Evolutionary conservation across 1,140 invertebrate species (phyloP), one percentile per base, ranked within the genome.

Genomic region (Leptinotarsa texana): DNA sequence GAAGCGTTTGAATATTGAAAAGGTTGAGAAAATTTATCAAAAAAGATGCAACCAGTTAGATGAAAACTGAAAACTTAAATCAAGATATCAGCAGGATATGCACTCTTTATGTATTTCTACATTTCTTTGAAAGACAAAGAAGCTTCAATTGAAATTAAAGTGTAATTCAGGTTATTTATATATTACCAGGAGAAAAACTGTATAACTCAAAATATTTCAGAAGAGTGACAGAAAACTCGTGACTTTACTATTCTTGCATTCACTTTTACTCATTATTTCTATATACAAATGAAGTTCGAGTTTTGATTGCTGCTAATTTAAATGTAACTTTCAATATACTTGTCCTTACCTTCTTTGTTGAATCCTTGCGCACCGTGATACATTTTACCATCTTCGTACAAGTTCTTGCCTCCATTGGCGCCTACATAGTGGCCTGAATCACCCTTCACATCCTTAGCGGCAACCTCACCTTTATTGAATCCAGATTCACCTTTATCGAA

Each of bases 401-500:
- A 81, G 82, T 89, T 89, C 74, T 89, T 89, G 73, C 86, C 88
- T 3, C 87, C 89, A 75, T 86, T 85, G 76, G 87, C 86, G 69
- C 87, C 86, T 77, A 86, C 88, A 76, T 88, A 89, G 74, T 87
- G 88, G 15, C 88, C 88, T 2, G 87, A 85, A 76, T 89, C 87
- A 57, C 87, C 88, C 77, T 89, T 88, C 69, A 84, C 84, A 70
- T 86, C 87, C 75, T 87, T 87, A 13, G 86, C 84, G 4, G 83
- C 86, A 8, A 85, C 85, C 49, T 86, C 80, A 18, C 85, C 88
- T 77, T 88, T 84, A 69, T 86, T 85, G 77, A 84, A 89, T 47
- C 88, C 89, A 83, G 88, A 86, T 71, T 87, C 81, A 15, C 87
- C 88, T 75, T 87, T 84, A 72, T 87, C 88, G 3, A 85, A 80